Base-by-base conservation (phyloP, 2,888 invertebrate species). In the Andrena camellia region DNA sequence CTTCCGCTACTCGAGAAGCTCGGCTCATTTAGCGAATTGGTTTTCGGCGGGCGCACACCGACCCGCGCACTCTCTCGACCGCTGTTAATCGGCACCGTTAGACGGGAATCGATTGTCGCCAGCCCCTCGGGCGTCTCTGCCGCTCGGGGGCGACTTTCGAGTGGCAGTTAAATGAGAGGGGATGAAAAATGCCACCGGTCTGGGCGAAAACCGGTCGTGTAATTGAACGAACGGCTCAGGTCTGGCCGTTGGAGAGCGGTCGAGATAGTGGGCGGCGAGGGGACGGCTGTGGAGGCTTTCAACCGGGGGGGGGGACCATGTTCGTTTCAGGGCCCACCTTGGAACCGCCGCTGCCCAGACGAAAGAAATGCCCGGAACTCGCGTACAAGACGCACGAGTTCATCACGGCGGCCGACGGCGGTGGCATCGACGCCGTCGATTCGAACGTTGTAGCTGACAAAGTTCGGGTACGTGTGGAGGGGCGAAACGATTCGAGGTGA, bases 311-410 rank as follows among this genome's bases (percentile, higher is more conserved):
- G 23, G 0, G 2, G 54, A 57, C 4, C 72, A 72, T 50, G 52
- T 86, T 81, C 80, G 84, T 93, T 93, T 71, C 93, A 94, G 94
- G 94, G 83, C 92, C 95, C 87, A 95, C 95, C 78, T 96, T 97
- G 95, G 98, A 98, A 94, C 97, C 97, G 89, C 97, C 97, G 85
- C 96, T 98, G 95, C 97, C 97, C 87, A 96, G 98, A 89, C 96
- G 97, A 94, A 98, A 97, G 96, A 98, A 98, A 95, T 97, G 97
- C 94, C 98, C 98, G 66, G 97, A 97, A 90, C 96, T 97, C 93
- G 97, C 98, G 91, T 97, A 98, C 95, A 97, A 97, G 94, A 97
- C 97, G 92, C 97, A 97, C 95, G 97, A 97, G 94, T 96, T 97
- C 92, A 96, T 97, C 89, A 94, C 94, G 90, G 94, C 95, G 93